Evolutionary conservation across 2,888 invertebrate genomes (phyloP).

Genomic region (Lasioglossum oenotherae): DNA sequence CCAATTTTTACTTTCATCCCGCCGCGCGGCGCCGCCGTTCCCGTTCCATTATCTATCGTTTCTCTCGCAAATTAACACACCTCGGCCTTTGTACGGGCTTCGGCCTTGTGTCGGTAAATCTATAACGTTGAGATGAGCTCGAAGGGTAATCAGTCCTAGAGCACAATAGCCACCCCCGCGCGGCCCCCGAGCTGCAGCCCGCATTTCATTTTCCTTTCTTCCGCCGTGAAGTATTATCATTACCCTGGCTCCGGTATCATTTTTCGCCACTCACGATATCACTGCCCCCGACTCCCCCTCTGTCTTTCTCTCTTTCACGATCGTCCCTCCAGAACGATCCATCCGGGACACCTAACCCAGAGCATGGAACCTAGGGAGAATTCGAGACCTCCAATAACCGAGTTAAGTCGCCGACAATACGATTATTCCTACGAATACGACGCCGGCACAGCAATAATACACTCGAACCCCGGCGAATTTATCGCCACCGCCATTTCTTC

Average conservation of each 20-base stretch:
- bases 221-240: constrained; percentile 61
- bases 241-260: constrained; percentile 61
- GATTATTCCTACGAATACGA: constrained; percentile 50
- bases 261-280: constrained; percentile 67
- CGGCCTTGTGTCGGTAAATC: constrained; percentile 58
- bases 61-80: constrained; percentile 61
- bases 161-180: constrained; percentile 59
- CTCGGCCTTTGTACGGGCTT: constrained; percentile 29
- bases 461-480: constrained; percentile 50
- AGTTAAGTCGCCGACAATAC: constrained; percentile 52
- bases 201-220: constrained; percentile 70
- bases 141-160: constrained; percentile 64
- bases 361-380: constrained; percentile 24
- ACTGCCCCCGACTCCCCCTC: constrained; percentile 28
- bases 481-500: constrained; percentile 51
- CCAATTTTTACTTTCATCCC: constrained; percentile 39
- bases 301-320: neutral
- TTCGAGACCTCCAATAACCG: constrained; percentile 54
- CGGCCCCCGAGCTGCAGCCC: constrained; percentile 37
- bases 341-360: constrained; percentile 6
- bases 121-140: constrained; percentile 51
- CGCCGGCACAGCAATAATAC: constrained; percentile 55
- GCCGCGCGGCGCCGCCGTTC: constrained; percentile 32
- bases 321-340: constrained; percentile 22
- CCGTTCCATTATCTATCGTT: constrained; percentile 54